Evolutionary conservation across 2,888 invertebrate genomes (phyloP), one percentile per base, ranked within the genome.

Genomic region (Oxyteleia sp.): DNA sequence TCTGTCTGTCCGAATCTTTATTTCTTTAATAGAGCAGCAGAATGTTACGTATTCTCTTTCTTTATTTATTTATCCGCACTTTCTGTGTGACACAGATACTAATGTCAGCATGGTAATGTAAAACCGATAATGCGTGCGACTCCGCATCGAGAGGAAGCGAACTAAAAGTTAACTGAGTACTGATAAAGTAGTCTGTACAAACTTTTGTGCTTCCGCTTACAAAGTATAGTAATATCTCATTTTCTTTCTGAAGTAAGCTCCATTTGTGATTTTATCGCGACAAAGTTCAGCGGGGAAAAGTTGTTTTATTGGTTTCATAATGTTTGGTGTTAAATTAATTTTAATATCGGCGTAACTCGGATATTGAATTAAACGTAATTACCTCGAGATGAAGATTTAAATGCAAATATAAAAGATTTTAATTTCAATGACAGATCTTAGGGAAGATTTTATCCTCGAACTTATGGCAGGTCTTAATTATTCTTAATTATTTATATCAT

Each of bases 161-260:
- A 61, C 61, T 61, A 45, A 45, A 61, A 61, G 29, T 61, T 61
- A 61, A 61, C 29, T 45, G 61, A 45, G 61, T 47, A 32, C 61
- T 63, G 61, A 63, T 63, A 63, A 63, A 63, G 61, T 63, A 61
- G 45, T 63, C 47, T 47, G 16, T 18, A 32, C 47, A 63, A 63
- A 63, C 61, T 63, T 63, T 47, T 63, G 61, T 63, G 18, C 61
- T 63, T 63, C 47, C 61, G 16, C 47, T 47, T 29, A 32, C 18
- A 29, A 47, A 64, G 49, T 64, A 64, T 64, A 64, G 47, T 49
- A 64, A 64, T 64, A 64, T 49, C 49, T 64, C 49, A 64, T 64
- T 64, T 64, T 64, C 63, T 49, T 64, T 64, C 35, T 47, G 45
- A 49, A 64, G 49, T 49, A 13, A 20, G 35, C 32, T 64, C 47